These are phyloP conservation scores for Crenuchus spilurus DNA, from an alignment of 2,797 vertebrate genomes.

Conservation along the genomic window DNA sequence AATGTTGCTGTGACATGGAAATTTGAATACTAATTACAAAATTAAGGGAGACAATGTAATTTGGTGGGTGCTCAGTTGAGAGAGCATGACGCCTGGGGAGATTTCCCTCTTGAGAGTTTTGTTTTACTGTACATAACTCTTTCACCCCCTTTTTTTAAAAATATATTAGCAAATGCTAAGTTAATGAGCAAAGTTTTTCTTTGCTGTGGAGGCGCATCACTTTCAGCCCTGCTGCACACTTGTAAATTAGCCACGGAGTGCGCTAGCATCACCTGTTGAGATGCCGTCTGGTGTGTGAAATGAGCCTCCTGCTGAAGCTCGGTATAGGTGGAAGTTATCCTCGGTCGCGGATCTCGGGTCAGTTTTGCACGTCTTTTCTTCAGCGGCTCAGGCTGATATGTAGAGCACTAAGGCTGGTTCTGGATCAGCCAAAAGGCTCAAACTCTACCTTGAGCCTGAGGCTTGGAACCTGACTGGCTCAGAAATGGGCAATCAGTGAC, in stretches of 20 bases:
- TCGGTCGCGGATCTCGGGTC: constrained; percentile 42
- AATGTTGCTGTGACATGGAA: constrained; percentile 55
- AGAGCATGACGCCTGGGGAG: constrained; percentile 52
- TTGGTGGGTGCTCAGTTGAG: constrained; percentile 57
- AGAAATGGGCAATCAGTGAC: constrained; percentile 45
- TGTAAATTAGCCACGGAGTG: constrained; percentile 61
- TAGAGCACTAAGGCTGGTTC: neutral
- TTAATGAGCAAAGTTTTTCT: constrained; percentile 61
- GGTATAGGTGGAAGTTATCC: constrained; percentile 35
- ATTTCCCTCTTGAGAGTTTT: constrained; percentile 44
- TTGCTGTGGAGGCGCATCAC: constrained; percentile 49
- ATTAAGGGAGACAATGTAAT: constrained; percentile 62
- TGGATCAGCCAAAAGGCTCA: constrained; percentile 26
- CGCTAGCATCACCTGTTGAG: constrained; percentile 59
- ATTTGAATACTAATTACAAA: constrained; percentile 65
- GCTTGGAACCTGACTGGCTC: constrained; percentile 43
- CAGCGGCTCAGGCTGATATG: constrained; percentile 12
- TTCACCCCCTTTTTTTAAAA: constrained; percentile 17
- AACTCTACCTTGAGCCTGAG: constrained; percentile 26
- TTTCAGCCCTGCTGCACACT: constrained; percentile 64
- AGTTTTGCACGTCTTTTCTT: constrained; percentile 5
- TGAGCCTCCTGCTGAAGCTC: constrained; percentile 54
- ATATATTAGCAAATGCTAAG: constrained; percentile 47
- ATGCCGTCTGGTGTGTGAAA: constrained; percentile 65
- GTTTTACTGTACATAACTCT: constrained; percentile 43